These are phyloP conservation scores for Andricus curvator DNA, from an alignment of 2,888 invertebrate genomes.

Conservation along the genomic window DNA sequence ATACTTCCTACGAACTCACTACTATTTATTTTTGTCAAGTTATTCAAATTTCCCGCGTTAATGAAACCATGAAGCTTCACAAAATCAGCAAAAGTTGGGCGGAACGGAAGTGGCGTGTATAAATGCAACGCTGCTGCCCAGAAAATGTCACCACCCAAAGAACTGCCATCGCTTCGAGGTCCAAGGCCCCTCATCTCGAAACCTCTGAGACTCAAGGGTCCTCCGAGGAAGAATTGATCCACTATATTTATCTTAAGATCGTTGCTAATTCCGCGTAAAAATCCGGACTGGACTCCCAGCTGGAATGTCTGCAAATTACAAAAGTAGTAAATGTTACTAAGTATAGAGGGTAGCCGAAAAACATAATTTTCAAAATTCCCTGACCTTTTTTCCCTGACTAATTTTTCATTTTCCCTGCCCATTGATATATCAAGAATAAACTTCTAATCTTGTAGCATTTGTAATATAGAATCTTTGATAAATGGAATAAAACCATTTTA, in stretches of 20 bases:
- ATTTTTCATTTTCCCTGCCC: too few relatives aligned
- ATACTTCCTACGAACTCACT: conserved; percentile 1
- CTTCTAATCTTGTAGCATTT: too few relatives aligned
- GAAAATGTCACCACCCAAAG: conserved; percentile 88
- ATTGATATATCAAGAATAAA: too few relatives aligned
- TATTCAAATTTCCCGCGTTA: conserved; percentile 91
- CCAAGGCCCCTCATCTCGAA: conserved; percentile 93
- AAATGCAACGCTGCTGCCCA: conserved; percentile 93
- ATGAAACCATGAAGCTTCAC: conserved; percentile 94
- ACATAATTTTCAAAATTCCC: too few relatives aligned
- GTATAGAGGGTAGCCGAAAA: neutral
- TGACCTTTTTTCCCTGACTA: too few relatives aligned
- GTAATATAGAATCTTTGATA: too few relatives aligned
- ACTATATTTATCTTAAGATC: conserved; percentile 83
- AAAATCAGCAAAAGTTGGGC: conserved; percentile 89
- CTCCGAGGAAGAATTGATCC: conserved; percentile 93
- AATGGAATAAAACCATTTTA: too few relatives aligned
- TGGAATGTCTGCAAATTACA: conserved; percentile 83
- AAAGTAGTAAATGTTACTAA: neutral
- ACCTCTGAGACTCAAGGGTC: conserved; percentile 92
- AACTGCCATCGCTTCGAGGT: conserved; percentile 88
- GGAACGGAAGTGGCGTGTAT: conserved; percentile 94
- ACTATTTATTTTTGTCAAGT: conserved; percentile 74
- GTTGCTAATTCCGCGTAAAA: conserved; percentile 82
- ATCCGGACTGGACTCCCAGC: conserved; percentile 84